phyloP scores from a whole-genome alignment of 2,113 vertebrate genomes.

The Mus pahari region DNA sequence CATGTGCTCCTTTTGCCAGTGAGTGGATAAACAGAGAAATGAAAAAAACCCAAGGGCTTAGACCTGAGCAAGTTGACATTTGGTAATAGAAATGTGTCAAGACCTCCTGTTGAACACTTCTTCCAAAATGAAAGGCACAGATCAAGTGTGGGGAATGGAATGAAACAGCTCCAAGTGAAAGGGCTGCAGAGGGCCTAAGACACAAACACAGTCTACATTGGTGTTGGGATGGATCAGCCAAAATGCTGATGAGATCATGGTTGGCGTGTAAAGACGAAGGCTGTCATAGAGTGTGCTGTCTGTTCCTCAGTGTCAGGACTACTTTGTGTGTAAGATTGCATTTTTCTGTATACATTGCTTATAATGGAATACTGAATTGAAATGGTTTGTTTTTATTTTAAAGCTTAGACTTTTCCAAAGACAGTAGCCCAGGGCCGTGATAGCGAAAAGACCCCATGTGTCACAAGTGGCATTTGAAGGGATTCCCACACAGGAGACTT shows the following conservation, averaged over 20 bases:
- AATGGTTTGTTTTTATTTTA: conserved; percentile 29
- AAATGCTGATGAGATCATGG: neutral
- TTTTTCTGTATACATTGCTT: neutral
- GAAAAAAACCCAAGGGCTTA: neutral
- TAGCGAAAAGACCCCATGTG: neutral
- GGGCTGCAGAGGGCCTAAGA: neutral
- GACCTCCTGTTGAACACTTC: neutral
- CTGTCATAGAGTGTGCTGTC: neutral
- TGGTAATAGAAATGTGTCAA: conserved; percentile 43
- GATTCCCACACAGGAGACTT: neutral
- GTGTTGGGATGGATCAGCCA: neutral
- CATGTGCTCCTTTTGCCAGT: conserved; percentile 41
- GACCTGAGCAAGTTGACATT: conserved; percentile 8
- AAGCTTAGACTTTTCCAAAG: conserved; percentile 8
- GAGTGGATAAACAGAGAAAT: conserved; percentile 51
- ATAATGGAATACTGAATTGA: neutral
- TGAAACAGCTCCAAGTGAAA: neutral
- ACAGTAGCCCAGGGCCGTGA: neutral
- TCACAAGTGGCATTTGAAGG: neutral
- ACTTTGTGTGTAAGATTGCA: neutral
- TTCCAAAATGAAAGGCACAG: neutral
- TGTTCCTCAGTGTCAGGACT: conserved; percentile 5
- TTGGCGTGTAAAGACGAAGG: neutral
- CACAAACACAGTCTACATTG: neutral
- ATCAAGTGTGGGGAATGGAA: neutral